These are phyloP conservation scores for Brienomyrus brachyistius DNA, from an alignment of 2,113 vertebrate species.

Conservation along the genomic window DNA sequence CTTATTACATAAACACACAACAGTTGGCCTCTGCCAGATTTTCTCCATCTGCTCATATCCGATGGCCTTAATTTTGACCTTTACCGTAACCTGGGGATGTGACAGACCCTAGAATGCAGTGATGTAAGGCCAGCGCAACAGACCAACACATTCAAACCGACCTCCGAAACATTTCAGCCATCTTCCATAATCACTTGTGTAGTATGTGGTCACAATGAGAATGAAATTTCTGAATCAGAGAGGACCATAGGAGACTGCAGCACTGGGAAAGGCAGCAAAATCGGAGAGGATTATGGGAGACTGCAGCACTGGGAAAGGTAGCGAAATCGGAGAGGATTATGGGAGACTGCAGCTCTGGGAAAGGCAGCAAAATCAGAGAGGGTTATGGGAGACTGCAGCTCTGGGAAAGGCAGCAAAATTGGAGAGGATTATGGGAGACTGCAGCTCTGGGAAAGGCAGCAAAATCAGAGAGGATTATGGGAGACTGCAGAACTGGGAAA, in stretches of 20 bases:
- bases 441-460: too few relatives aligned
- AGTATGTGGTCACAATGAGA: background rate
- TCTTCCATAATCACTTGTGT: background rate
- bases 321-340: too few relatives aligned
- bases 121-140: background rate
- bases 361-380: background rate
- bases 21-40: slow-evolving; percentile 28
- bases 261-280: too few relatives aligned
- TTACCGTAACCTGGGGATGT: slow-evolving; percentile 18
- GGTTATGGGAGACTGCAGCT: too few relatives aligned
- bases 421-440: too few relatives aligned
- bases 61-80: slow-evolving; percentile 32
- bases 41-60: slow-evolving; percentile 38
- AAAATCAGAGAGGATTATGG: too few relatives aligned
- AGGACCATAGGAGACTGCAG: background rate
- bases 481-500: too few relatives aligned
- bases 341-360: background rate
- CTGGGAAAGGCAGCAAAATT: too few relatives aligned
- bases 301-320: too few relatives aligned
- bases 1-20: background rate
- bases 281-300: background rate
- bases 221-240: background rate
- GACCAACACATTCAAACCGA: background rate
- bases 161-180: background rate
- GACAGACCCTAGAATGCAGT: background rate